Base-by-base conservation (phyloP, 2,797 vertebrate genomes). In the Poecilia gillii region DNA sequence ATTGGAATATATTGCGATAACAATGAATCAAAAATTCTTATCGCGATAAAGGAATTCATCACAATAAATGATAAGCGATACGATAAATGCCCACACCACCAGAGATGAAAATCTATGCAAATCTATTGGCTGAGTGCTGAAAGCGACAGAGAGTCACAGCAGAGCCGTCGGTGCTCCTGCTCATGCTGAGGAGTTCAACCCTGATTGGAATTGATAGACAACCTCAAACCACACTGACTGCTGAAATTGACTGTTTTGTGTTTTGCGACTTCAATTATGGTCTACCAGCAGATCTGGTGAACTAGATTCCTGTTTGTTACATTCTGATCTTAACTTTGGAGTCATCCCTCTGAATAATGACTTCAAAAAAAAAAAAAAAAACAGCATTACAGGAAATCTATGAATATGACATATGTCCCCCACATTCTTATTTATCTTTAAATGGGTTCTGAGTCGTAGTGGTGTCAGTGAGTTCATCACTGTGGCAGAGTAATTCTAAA, bases 401-500 rank as follows among this genome's bases (percentile, higher is more conserved):
- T 72, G 80, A 89, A 88, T 84, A 77, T 84, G 9, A 0, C 73
- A 53, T 80, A 14, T 43, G 43, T 87, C 93, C 92, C 81, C 80
- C 81, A 90, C 77, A 76, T 90, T 81, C 75, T 86, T 64, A 14
- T 88, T 72, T 83, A 84, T 88, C 83, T 91, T 89, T 91, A 72
- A 88, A 88, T 84, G 82, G 82, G 87, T 89, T 28, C 91, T 90
- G 86, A 94, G 85, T 86, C n/a, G 70, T 79, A 18, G 82, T 9
- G 12, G 90, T 92, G 89, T 93, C 88, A 90, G 78, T 70, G 86
- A 88, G 92, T 94, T 95, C 93, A 93, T 92, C 91, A 92, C 88
- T 84, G 90, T 68, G 84, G 20, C 79, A 39, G 16, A 45, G 46
- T 95, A 94, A 95, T 92, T 85, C 87, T 73, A 87, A 94, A 89